phyloP scores from a whole-genome alignment of 92 coral and sea anemone genomes.

The Palythoa grandis region DNA sequence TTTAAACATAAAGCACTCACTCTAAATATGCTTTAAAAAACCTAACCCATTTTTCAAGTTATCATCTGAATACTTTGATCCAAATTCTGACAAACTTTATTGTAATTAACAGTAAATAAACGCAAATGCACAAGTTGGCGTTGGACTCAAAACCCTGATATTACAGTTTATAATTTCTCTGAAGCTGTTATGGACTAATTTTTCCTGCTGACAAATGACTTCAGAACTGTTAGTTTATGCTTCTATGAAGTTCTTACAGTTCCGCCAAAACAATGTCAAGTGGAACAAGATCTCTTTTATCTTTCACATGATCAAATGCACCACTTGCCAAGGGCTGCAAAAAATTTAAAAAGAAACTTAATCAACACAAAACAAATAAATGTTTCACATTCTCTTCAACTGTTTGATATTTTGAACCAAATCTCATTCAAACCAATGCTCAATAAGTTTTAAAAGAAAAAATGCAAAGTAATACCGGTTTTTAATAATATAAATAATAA shows the following conservation, averaged over 20 bases:
- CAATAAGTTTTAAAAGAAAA: no score
- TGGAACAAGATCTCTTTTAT: not conserved
- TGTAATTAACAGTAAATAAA: not conserved
- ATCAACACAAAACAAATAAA: not conserved
- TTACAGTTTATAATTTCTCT: not conserved
- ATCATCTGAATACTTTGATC: not conserved
- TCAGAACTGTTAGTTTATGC: not conserved
- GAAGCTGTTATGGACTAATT: not conserved
- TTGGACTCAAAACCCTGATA: not conserved
- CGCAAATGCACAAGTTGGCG: not conserved
- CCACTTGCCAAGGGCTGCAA: conserved; percentile 9
- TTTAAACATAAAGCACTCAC: no score
- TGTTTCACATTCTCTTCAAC: not conserved
- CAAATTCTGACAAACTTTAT: conserved; percentile 20
- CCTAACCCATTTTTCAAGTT: not conserved
- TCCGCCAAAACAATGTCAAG: not conserved
- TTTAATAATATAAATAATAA: no score
- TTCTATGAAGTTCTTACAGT: not conserved
- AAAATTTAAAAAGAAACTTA: not conserved
- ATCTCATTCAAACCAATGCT: no score
- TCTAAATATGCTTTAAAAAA: no score
- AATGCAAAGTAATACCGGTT: no score
- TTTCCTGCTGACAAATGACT: not conserved
- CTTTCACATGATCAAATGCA: not conserved
- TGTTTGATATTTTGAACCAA: no score